phyloP scores from a whole-genome alignment of 1,140 invertebrate genomes.

The Lepidostoma basale region DNA sequence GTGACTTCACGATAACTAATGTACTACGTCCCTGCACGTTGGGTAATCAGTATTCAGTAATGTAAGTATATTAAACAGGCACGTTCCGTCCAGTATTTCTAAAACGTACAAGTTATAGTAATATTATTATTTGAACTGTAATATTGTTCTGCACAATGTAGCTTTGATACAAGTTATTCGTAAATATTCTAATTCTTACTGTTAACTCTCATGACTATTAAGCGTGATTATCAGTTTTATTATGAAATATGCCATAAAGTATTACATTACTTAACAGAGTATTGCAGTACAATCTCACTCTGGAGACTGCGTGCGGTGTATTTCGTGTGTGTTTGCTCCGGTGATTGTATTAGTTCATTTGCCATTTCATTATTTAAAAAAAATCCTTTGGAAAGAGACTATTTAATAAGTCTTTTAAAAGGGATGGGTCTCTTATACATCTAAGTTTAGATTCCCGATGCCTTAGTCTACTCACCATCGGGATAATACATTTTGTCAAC shows the following conservation, averaged over 20 bases:
- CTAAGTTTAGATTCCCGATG: neutral
- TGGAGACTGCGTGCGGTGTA: too few relatives aligned
- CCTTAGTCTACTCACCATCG: neutral
- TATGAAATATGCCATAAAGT: constrained; percentile 21
- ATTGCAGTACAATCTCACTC: constrained; percentile 16
- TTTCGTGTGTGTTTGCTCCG: too few relatives aligned
- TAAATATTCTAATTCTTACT: constrained; percentile 32
- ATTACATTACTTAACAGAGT: constrained; percentile 1
- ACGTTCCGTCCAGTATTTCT: constrained; percentile 44
- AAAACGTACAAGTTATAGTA: constrained; percentile 15
- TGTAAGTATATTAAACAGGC: constrained; percentile 41
- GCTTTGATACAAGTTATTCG: constrained; percentile 22
- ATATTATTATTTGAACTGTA: constrained; percentile 41
- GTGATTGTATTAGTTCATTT: neutral
- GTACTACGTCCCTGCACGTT: constrained; percentile 43
- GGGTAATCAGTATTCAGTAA: constrained; percentile 39
- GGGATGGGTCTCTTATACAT: constrained; percentile 22
- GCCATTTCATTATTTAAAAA: constrained; percentile 11
- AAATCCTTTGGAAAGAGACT: constrained; percentile 10
- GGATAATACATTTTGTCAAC: constrained; percentile 20
- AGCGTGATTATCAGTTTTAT: constrained; percentile 39
- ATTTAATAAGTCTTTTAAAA: constrained; percentile 22
- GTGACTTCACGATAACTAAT: neutral
- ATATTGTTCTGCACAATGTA: constrained; percentile 45
- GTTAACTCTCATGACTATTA: constrained; percentile 35